Conservation (phyloP, 2,888 invertebrate species). For the Leptarthrus brevirostris region DNA sequence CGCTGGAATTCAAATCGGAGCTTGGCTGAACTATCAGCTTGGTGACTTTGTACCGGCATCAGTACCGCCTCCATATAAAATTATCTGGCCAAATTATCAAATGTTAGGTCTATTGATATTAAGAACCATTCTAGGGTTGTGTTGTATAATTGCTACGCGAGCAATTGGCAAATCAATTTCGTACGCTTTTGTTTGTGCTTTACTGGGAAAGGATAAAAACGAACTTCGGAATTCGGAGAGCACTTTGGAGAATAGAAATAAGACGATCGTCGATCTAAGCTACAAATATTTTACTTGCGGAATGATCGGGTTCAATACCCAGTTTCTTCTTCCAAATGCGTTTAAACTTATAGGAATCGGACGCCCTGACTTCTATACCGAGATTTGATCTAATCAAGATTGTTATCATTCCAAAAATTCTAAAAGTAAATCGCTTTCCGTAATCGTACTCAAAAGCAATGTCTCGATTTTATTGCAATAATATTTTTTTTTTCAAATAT, state of each 20-base stretch:
- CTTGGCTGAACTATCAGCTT: constrained; percentile 86
- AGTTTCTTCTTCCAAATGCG: constrained; percentile 81
- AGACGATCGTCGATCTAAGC: constrained; percentile 82
- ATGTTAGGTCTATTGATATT: constrained; percentile 77
- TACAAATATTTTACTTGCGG: constrained; percentile 86
- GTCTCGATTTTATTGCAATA: too few species aligned
- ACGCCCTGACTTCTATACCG: constrained; percentile 85
- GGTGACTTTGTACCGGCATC: constrained; percentile 75
- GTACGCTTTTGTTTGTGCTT: constrained; percentile 76
- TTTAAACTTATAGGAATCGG: constrained; percentile 82
- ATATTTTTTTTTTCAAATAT: too few species aligned
- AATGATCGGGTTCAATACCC: constrained; percentile 82
- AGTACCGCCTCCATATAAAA: constrained; percentile 79
- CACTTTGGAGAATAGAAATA: constrained; percentile 76
- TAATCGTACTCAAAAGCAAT: too few species aligned
- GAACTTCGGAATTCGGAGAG: constrained; percentile 75
- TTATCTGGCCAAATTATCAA: constrained; percentile 82
- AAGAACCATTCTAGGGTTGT: constrained; percentile 80
- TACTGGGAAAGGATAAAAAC: constrained; percentile 76
- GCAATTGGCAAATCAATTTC: constrained; percentile 76
- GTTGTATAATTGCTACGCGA: constrained; percentile 77
- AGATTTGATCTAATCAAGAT: constrained; percentile 71
- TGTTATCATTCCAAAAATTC: not conserved
- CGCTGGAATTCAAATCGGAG: constrained; percentile 80
- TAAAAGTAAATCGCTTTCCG: not conserved